These are phyloP conservation scores for Hydrozoanthus gracilis DNA, from an alignment of 92 coral and sea anemone genomes.

Conservation along the genomic window DNA sequence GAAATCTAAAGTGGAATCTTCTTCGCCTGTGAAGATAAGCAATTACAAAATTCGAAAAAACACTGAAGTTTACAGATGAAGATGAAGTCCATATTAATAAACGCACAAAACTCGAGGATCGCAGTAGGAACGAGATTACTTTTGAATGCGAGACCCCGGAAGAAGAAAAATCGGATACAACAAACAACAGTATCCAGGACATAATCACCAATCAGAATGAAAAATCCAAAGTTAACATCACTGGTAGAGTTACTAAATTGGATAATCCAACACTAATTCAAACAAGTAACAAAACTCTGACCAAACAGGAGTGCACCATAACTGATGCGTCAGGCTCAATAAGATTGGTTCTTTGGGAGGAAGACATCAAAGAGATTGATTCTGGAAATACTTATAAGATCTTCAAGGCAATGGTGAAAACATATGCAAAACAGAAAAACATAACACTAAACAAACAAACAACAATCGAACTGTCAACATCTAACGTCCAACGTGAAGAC, in stretches of 20 bases:
- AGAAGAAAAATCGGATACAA: slow-evolving; percentile 39
- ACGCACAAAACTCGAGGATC: slow-evolving; percentile 41
- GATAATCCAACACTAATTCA: slow-evolving; percentile 40
- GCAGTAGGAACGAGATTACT: slow-evolving; percentile 34
- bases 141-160: slow-evolving; percentile 39
- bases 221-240: slow-evolving; percentile 43
- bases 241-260: slow-evolving; percentile 38
- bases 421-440: slow-evolving; percentile 39
- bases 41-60: slow-evolving; percentile 38
- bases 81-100: slow-evolving; percentile 52
- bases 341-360: slow-evolving; percentile 46
- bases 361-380: slow-evolving; percentile 33
- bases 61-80: slow-evolving; percentile 41
- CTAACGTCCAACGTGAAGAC: slow-evolving; percentile 50
- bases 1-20: slow-evolving; percentile 29
- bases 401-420: slow-evolving; percentile 43
- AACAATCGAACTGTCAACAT: slow-evolving; percentile 45
- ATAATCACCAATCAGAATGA: slow-evolving; percentile 31
- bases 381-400: slow-evolving; percentile 44
- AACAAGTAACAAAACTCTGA: slow-evolving; percentile 46
- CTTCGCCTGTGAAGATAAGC: slow-evolving; percentile 36
- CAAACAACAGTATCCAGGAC: slow-evolving; percentile 43
- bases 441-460: slow-evolving; percentile 45
- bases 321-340: slow-evolving; percentile 47
- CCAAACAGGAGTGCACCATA: slow-evolving; percentile 45